Conservation (phyloP, 2,888 invertebrate genomes). For the Himalopsyche anomala region DNA sequence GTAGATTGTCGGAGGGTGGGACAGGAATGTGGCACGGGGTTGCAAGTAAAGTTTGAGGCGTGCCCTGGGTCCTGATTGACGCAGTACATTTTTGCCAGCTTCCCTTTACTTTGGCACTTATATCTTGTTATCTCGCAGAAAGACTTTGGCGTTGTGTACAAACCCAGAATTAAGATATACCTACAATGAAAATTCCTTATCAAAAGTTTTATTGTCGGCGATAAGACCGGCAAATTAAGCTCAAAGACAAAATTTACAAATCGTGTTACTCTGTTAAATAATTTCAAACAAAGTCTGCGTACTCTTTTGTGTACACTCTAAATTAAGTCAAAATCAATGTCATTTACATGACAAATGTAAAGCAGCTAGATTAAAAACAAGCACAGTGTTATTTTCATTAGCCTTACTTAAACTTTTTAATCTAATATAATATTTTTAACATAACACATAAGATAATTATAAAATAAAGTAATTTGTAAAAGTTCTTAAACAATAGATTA, state of each 20-base stretch:
- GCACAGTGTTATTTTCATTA: too few species aligned
- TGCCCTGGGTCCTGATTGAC: conserved; percentile 64
- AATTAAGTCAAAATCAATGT: neutral
- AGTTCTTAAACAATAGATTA: too few species aligned
- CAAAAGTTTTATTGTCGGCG: conserved; percentile 56
- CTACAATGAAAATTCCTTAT: conserved; percentile 60
- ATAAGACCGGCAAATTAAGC: conserved; percentile 26
- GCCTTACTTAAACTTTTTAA: too few species aligned
- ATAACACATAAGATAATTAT: too few species aligned
- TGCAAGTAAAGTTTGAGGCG: conserved; percentile 64
- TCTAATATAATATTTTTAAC: too few species aligned
- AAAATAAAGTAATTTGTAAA: too few species aligned
- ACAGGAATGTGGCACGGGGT: conserved; percentile 41
- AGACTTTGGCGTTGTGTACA: conserved; percentile 58
- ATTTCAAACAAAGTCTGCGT: neutral
- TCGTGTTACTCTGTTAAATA: neutral
- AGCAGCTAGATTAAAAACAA: too few species aligned
- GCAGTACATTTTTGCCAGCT: conserved; percentile 57
- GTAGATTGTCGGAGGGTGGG: neutral
- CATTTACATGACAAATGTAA: too few species aligned
- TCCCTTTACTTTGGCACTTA: conserved; percentile 55
- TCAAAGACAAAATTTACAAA: conserved; percentile 24
- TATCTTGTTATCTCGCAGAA: conserved; percentile 61
- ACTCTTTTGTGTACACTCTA: neutral
- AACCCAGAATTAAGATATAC: conserved; percentile 62